Evolutionary conservation across 2,888 invertebrate genomes (phyloP).

Genomic region (Melitaea athalia): DNA sequence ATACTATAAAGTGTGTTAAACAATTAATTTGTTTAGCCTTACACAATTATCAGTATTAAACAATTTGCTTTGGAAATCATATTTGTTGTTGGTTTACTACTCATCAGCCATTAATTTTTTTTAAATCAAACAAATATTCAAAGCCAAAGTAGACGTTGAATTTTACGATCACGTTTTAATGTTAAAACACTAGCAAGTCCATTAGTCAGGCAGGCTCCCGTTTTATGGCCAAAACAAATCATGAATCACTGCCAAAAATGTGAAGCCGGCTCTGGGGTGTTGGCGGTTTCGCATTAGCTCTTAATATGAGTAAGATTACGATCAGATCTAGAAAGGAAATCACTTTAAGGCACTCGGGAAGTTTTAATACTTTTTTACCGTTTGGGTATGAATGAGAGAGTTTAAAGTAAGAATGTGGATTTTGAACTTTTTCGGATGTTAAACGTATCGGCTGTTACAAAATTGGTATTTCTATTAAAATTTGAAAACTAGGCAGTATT

Average conservation of each 20-base stretch:
- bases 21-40: too few species aligned
- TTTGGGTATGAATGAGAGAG: not conserved
- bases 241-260: conserved; percentile 75
- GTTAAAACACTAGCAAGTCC: conserved; percentile 48
- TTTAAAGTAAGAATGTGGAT: too few species aligned
- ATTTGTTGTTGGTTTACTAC: too few species aligned
- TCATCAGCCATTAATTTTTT: not conserved
- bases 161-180: conserved; percentile 33
- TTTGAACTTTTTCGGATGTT: too few species aligned
- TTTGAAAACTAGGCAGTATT: too few species aligned
- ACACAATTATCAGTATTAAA: too few species aligned
- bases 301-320: conserved; percentile 14
- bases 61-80: too few species aligned
- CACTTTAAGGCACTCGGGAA: not conserved
- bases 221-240: conserved; percentile 79
- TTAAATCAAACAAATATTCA: conserved; percentile 12
- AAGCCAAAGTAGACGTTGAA: conserved; percentile 13
- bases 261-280: conserved; percentile 42
- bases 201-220: conserved; percentile 64
- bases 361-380: not conserved
- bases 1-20: too few species aligned
- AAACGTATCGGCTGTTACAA: too few species aligned
- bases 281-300: conserved; percentile 33
- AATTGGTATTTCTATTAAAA: too few species aligned
- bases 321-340: conserved; percentile 15